Conservation (phyloP, 2,888 invertebrate species). For the Idaea biselata region DNA sequence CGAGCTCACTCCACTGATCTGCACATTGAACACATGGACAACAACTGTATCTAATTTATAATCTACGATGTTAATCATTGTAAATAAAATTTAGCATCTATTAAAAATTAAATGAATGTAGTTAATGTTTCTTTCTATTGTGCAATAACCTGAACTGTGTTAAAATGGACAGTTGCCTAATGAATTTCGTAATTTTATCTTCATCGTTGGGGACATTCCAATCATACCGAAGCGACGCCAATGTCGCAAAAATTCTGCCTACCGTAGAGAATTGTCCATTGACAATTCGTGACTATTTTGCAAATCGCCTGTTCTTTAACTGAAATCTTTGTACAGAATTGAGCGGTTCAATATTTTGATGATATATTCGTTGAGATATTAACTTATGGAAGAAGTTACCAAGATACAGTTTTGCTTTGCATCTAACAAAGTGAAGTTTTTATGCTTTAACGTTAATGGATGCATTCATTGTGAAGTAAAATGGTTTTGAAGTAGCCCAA, state of each 20-base stretch:
- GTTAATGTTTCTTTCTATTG: constrained; percentile 4
- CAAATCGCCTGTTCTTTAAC: neutral
- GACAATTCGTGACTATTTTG: neutral
- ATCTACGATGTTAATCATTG: neutral
- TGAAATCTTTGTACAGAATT: neutral
- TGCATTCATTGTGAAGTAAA: constrained; percentile 28
- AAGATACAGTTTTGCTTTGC: constrained; percentile 8
- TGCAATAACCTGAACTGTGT: constrained; percentile 13
- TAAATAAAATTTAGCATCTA: neutral
- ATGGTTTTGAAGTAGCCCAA: constrained; percentile 33
- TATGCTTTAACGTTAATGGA: constrained; percentile 16
- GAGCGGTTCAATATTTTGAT: neutral
- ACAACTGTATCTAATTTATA: neutral
- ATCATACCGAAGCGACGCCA: constrained; percentile 13
- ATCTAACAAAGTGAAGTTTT: constrained; percentile 15
- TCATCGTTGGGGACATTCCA: constrained; percentile 15
- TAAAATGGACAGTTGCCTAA: constrained; percentile 17
- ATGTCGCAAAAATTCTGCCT: constrained; percentile 17
- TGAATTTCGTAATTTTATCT: constrained; percentile 15
- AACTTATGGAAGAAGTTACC: constrained; percentile 7
- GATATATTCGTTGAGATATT: constrained; percentile 5
- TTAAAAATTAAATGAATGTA: constrained; percentile 13
- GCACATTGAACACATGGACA: constrained; percentile 9
- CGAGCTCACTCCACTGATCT: constrained; percentile 11
- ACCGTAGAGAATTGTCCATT: neutral